Base-by-base conservation (phyloP, 2,888 invertebrate species). In the Endotricha flammealis region DNA sequence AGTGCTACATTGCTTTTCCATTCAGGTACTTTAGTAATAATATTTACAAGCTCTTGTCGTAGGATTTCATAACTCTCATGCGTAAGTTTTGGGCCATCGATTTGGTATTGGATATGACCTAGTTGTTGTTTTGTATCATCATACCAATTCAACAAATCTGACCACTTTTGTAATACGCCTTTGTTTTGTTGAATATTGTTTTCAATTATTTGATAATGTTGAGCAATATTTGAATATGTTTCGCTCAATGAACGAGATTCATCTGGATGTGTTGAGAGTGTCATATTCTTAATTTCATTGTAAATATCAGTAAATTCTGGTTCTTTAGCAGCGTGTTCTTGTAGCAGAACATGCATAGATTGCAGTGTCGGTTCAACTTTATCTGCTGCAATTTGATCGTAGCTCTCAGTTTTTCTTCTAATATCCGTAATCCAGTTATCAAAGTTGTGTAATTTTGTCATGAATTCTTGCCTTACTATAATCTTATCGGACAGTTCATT, bases 281-380 rank as follows among this genome's bases (percentile, higher is more conserved):
- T 90, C 52, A 96, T 87, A 39, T 91, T 91, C 58, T 95, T 95
- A 0, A 97, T 91, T 82, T 96, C 95, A 49, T 92, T 91, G 53
- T 94, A 93, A 48, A 97, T 93, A 1, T 90, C 89, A 44, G 91
- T 89, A 48, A 96, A 94, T 28, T 89, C 88, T 0, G 93, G 91
- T 53, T 93, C 93, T 57, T 95, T 94, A 28, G 95, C 94, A 1
- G 93, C 91, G 64, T 95, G 94, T 59, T 97, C 97, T 71, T 95
- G 94, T 36, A 94, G 82, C 12, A 96, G 81, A 0, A 91, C 91
- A 66, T 96, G 94, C 50, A 95, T 90, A 0, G 92, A 90, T 60
- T 95, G 93, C 7, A 96, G 74, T 20, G 91, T 90, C 0, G 91
- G 89, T 55, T 95, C 95, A 0, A 97, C 92, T 65, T 93, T 92